These are phyloP conservation scores for Drosophila testacea DNA, from an alignment of 2,888 invertebrate genomes.

Conservation along the genomic window DNA sequence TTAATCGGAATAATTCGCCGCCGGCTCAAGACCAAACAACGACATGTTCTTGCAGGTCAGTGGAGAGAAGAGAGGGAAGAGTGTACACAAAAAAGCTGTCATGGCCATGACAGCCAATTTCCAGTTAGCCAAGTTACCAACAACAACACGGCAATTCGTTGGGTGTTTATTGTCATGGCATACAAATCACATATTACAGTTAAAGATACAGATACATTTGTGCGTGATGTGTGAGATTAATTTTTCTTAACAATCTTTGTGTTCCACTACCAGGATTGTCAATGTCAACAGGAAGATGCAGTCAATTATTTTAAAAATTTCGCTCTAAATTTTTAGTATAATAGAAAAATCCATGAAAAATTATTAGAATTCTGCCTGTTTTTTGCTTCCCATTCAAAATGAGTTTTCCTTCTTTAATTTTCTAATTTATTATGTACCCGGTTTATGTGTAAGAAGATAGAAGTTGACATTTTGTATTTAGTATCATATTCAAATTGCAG, in stretches of 20 bases:
- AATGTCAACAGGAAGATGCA: slow-evolving; percentile 18
- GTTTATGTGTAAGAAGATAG: too few species aligned
- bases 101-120: slow-evolving; percentile 66
- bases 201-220: slow-evolving; percentile 38
- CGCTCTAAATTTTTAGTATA: too few species aligned
- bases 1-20: slow-evolving; percentile 87
- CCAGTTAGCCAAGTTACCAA: slow-evolving; percentile 67
- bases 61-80: neutral
- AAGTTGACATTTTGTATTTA: neutral
- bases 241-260: slow-evolving; percentile 20
- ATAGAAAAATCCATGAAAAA: neutral
- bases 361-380: neutral
- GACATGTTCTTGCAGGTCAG: slow-evolving; percentile 83
- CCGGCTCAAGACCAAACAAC: slow-evolving; percentile 85
- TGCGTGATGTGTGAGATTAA: slow-evolving; percentile 23
- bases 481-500: neutral
- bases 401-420: neutral
- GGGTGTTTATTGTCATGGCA: slow-evolving; percentile 68
- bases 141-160: slow-evolving; percentile 30
- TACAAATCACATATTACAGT: slow-evolving; percentile 68
- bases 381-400: neutral
- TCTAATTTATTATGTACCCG: too few species aligned
- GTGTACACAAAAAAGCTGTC: slow-evolving; percentile 47
- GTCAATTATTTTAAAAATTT: neutral
- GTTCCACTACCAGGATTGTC: slow-evolving; percentile 8